Percentiles rank a stretch among this genome's conserved stretches.
Conservation (phyloP, 2,797 vertebrate genomes). For the Galagoides demidoff region DNA sequence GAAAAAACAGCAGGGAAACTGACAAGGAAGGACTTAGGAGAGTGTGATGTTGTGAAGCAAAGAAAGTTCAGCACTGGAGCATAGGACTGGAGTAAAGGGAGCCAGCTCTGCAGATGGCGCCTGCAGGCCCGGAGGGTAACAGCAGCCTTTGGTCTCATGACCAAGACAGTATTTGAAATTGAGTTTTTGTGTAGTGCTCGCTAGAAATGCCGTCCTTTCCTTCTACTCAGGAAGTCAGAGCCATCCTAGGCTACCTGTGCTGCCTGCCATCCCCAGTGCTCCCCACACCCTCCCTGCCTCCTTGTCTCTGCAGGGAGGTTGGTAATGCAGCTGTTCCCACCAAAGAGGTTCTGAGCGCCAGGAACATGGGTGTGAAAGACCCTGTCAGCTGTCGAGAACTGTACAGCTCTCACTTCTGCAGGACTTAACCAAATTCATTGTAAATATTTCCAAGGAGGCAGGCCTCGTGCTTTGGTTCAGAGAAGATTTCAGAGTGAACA, state of each 20-base stretch:
- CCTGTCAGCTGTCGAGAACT: not conserved
- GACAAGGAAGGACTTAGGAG: not conserved
- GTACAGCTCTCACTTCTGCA: not conserved
- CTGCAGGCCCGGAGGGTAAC: not conserved
- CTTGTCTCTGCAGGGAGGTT: not conserved
- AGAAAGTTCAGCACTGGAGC: not conserved
- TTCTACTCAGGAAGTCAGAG: not conserved
- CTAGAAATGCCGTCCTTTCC: not conserved
- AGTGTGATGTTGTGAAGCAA: not conserved
- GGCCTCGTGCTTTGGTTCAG: not conserved
- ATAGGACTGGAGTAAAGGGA: not conserved
- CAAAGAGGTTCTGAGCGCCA: not conserved
- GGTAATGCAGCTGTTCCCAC: not conserved
- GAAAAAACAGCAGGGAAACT: not conserved
- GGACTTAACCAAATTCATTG: not conserved
- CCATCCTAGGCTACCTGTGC: not conserved
- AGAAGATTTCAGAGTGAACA: not conserved
- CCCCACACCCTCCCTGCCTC: accelerated
- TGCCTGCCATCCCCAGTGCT: accelerated
- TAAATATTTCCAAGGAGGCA: not conserved
- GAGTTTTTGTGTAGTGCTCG: not conserved
- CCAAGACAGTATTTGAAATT: not conserved
- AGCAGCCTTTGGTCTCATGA: not conserved
- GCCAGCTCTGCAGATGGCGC: not conserved
- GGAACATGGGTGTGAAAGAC: not conserved